Evolutionary conservation across 2,888 invertebrate species (phyloP).

Genomic region (Sylvicola fuscatus): DNA sequence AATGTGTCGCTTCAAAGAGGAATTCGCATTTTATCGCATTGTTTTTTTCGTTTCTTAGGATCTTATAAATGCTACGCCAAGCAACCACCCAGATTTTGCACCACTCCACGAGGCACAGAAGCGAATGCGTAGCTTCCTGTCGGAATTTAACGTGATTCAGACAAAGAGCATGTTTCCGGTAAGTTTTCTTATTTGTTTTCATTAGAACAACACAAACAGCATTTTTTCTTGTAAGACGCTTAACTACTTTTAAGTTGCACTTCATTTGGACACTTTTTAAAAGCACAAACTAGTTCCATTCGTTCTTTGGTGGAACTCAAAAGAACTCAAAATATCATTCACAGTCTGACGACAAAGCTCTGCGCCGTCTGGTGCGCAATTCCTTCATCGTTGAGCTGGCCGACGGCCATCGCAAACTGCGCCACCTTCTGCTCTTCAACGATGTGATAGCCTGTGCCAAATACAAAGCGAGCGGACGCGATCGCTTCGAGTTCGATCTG

Average conservation of each 20-base stretch:
- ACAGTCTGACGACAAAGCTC: slow-evolving; percentile 56
- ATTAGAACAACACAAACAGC: no score
- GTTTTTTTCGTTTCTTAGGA: slow-evolving; percentile 30
- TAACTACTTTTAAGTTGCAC: no score
- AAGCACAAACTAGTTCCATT: no score
- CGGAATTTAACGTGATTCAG: slow-evolving; percentile 75
- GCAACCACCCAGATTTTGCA: slow-evolving; percentile 57
- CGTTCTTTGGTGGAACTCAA: neutral
- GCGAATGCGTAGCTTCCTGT: slow-evolving; percentile 76
- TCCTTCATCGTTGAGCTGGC: slow-evolving; percentile 85
- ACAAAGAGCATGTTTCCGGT: slow-evolving; percentile 66
- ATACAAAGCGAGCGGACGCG: slow-evolving; percentile 73
- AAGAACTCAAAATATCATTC: slow-evolving; percentile 10
- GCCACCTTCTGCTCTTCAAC: slow-evolving; percentile 85
- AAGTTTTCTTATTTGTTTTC: slow-evolving; percentile 19
- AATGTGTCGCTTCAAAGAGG: no score
- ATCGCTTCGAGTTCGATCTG: slow-evolving; percentile 77
- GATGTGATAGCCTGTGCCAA: slow-evolving; percentile 91
- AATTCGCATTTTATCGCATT: slow-evolving; percentile 1
- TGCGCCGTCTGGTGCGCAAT: slow-evolving; percentile 78
- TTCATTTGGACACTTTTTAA: no score
- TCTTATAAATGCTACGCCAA: slow-evolving; percentile 58
- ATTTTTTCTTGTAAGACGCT: no score
- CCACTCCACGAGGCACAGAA: slow-evolving; percentile 60
- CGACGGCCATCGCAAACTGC: slow-evolving; percentile 70